Conservation (phyloP, 2,113 vertebrate genomes). For the Scomber colias region DNA sequence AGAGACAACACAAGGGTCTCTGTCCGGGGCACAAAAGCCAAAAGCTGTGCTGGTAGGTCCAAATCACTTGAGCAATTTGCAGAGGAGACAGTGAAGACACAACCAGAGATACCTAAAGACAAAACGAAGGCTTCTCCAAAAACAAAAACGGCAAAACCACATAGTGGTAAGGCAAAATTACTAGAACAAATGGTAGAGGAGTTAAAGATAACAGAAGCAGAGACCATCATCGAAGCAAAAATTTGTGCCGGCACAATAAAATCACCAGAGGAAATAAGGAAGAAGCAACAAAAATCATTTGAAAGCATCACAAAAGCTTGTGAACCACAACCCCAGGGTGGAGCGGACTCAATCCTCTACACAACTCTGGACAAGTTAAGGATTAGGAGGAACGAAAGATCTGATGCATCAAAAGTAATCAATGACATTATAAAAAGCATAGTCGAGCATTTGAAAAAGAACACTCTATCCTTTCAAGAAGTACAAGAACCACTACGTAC, state of each 20-base stretch:
- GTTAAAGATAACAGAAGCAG: not conserved
- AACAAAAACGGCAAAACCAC: not conserved
- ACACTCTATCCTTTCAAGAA: conserved; percentile 38
- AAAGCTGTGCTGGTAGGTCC: not conserved
- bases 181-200: not conserved
- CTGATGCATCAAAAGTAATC: conserved; percentile 26
- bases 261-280: not conserved
- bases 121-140: not conserved
- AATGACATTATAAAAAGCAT: conserved; percentile 46
- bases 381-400: conserved; percentile 26
- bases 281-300: not conserved
- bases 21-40: not conserved
- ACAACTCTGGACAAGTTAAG: conserved; percentile 59
- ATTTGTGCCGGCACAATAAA: not conserved
- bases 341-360: conserved; percentile 22
- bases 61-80: too few species aligned
- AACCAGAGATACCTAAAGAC: not conserved
- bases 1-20: not conserved
- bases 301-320: not conserved
- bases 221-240: not conserved
- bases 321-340: not conserved
- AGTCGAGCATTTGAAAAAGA: conserved; percentile 34
- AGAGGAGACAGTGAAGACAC: not conserved
- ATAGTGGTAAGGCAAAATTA: not conserved
- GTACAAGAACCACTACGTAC: conserved; percentile 46